Base-by-base conservation (phyloP, 1,140 invertebrate genomes). In the Anoplolepis gracilipes region DNA sequence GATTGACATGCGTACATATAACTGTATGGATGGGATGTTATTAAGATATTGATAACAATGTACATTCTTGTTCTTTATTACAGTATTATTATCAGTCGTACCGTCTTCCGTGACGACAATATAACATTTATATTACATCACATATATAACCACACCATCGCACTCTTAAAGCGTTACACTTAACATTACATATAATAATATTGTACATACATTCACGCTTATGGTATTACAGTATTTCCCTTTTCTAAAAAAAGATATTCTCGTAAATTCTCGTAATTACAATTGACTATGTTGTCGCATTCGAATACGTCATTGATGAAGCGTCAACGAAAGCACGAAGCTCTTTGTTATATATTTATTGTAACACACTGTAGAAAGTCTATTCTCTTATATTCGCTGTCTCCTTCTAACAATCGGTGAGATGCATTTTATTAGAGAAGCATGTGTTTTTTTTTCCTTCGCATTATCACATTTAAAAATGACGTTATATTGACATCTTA, bases 81-180 rank as follows among this genome's bases (percentile, higher is more conserved):
- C 28, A 30, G 33, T 64, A 77, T 77, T 77, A 77, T 64, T 77
- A 77, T 77, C 75, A 77, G 75, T 77, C 75, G 25, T 64, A 62
- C 59, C 28, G 25, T 64, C 11, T 77, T 11, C 16, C 64, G 57
- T 64, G 49, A 77, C n/a, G 39, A 13, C 39, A 77, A 64, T 46
- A 64, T 46, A 77, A 78, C 28, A 78, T 78, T 78, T 78, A 65
- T 65, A 62, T 77, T 64, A 77, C 75, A 65, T 65, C 59, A 61
- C 65, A 46, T 42, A 4, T 78, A 13, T 53, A 49, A 53, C 33
- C 7, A 77, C 19, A 46, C 4, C 13, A 53, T 22, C 7, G 64
- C 19, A 46, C 4, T 4, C 2, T 46, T 46, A 49, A 49, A 1
- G 46, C 46, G 46, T 49, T 49, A 46, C 57, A 77, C 28, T 78